phyloP scores from a whole-genome alignment of 2,888 invertebrate species.

The Apotomis capreana region DNA sequence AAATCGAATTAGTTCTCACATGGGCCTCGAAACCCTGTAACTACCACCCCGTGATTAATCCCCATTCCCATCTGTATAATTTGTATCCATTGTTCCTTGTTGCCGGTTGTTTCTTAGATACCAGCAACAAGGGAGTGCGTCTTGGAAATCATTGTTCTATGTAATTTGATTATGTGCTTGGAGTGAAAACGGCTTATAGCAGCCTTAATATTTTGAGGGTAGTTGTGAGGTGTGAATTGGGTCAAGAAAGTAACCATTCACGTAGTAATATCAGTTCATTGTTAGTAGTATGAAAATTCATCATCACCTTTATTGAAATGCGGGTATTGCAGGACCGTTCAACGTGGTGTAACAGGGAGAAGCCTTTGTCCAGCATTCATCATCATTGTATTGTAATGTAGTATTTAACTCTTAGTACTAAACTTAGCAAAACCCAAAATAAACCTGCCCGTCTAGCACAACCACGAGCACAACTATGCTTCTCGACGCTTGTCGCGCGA shows the following conservation, averaged over 20 bases:
- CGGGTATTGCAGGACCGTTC: no score
- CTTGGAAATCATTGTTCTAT: constrained; percentile 31
- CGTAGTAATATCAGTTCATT: not conserved
- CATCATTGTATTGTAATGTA: no score
- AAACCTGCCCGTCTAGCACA: no score
- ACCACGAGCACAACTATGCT: no score
- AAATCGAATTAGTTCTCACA: constrained; percentile 32
- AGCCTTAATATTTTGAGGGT: constrained; percentile 16
- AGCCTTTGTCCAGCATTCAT: no score
- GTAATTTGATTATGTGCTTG: constrained; percentile 26
- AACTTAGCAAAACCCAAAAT: no score
- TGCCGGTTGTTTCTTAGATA: constrained; percentile 44
- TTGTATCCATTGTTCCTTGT: constrained; percentile 53
- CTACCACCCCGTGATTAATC: constrained; percentile 54
- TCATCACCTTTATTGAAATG: no score
- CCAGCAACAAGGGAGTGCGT: constrained; percentile 20
- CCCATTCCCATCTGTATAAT: constrained; percentile 60
- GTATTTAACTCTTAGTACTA: no score
- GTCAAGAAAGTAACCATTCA: not conserved
- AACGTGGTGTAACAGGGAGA: no score
- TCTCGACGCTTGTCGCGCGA: no score
- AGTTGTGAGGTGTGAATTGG: constrained; percentile 12
- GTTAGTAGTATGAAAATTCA: not conserved
- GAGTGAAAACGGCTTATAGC: constrained; percentile 23
- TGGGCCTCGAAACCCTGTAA: constrained; percentile 29